Evolutionary conservation across 1,140 invertebrate genomes (phyloP), one percentile per base, ranked within the genome.

Genomic region (Ylistrum balloti): DNA sequence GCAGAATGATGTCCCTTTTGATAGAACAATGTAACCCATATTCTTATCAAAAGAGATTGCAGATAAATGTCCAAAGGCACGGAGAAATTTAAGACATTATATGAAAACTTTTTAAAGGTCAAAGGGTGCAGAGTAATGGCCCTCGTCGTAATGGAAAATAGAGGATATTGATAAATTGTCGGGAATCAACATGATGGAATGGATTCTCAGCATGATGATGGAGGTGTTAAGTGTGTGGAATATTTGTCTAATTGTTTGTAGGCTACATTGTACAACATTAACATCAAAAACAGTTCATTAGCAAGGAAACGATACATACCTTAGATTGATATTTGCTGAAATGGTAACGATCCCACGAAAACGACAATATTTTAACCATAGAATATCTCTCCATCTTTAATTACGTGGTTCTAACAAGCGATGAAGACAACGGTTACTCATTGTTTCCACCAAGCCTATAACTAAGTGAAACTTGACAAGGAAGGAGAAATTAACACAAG

Each of bases 51-150:
- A n/a, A 74, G 22, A 74, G 56, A 74, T 74, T 74, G 56, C 22
- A 74, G 56, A 74, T 74, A 74, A 74, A 28, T 74, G 56, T 74
- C 56, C 56, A 74, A 74, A 74, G 56, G 56, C 56, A 74, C n/a
- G 17, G 56, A 74, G 56, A 74, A 74, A 74, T 28, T n/a, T 74
- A 74, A 74, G 56, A 74, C 56, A 28, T 74, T 74, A 74, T 74
- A 74, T 74, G 56, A 28, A 74, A 74, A 74, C 56, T 74, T 74
- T 74, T n/a, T n/a, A 74, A 74, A 74, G 56, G 56, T 74, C 22
- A 74, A n/a, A 28, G n/a, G 56, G 15, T 28, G 17, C 22, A 74
- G 7, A 28, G n/a, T 74, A 74, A 74, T 74, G 56, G 56, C 56
- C 13, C 56, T n/a, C 22, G 45, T 48, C 45, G 17, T 74, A 74